Percentiles rank a stretch among this genome's conserved stretches.
These are phyloP conservation scores for Leptopterna dolabrata DNA, from an alignment of 2,888 invertebrate species.

Conservation along the genomic window DNA sequence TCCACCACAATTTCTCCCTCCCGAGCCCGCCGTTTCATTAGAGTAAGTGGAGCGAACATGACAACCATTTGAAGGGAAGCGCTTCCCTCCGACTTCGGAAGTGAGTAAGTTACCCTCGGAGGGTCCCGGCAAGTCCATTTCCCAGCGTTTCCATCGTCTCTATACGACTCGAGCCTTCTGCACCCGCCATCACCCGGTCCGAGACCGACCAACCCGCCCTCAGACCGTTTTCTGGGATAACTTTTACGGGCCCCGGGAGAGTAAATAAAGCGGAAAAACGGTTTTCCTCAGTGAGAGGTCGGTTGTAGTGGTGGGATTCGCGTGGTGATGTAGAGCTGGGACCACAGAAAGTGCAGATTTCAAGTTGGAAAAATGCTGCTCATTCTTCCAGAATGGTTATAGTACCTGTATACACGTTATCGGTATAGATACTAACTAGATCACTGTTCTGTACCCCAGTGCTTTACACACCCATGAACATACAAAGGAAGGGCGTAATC, in stretches of 20 bases:
- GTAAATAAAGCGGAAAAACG: neutral
- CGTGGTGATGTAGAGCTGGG: too few relatives aligned
- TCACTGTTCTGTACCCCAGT: too few relatives aligned
- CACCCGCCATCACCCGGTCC: neutral
- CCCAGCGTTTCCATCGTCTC: neutral
- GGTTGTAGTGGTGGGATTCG: too few relatives aligned
- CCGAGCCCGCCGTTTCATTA: neutral
- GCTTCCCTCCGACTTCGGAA: neutral
- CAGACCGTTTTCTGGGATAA: neutral
- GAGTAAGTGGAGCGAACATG: slow-evolving; percentile 11
- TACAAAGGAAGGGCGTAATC: too few relatives aligned
- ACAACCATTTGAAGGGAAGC: neutral
- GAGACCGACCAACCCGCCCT: neutral
- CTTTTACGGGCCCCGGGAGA: neutral
- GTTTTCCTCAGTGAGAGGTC: neutral
- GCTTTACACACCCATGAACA: too few relatives aligned
- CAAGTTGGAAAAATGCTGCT: too few relatives aligned
- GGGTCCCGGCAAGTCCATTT: neutral
- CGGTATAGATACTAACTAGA: too few relatives aligned
- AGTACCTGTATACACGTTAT: too few relatives aligned
- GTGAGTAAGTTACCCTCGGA: neutral
- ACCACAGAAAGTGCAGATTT: too few relatives aligned
- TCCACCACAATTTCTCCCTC: neutral
- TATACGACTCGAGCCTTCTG: neutral
- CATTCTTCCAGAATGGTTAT: too few relatives aligned